Base-by-base conservation (phyloP, 2,888 invertebrate genomes). In the Gastrophysa polygoni region DNA sequence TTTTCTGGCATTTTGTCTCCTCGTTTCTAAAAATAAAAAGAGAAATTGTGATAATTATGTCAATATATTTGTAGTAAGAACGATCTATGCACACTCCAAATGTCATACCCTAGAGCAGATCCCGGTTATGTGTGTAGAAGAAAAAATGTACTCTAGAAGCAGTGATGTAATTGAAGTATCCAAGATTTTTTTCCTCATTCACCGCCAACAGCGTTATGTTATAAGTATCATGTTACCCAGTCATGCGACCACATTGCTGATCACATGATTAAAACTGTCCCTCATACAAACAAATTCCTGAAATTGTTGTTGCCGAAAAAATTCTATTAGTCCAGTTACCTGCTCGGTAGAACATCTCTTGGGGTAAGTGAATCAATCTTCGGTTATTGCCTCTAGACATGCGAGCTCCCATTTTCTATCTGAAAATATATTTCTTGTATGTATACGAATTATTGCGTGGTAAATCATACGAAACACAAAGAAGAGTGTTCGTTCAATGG, bases 341-440 rank as follows among this genome's bases (percentile, higher is more conserved):
- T 66, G 59, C 63, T 61, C 46, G 59, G 61, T 57, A 61, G 57
- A 63, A 65, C 65, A 54, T 63, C 63, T 61, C 58, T 49, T 38
- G 38, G 50, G 62, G 57, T 50, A 60, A 62, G 67, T 52, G 62
- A 64, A 70, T 69, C 68, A 71, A 68, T 71, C 70, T 69, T 62
- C 52, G 32, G 69, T 68, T 68, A 75, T 70, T 71, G 62, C 63
- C 59, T 63, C 59, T 66, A 61, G 61, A 65, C 75, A 74, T 69
- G 75, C 74, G 63, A 75, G 65, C 63, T 59, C 60, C 69, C 69
- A 70, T 71, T 63, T 59, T 66, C 61, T 61, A 56, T 57, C 58
- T 60, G 59, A 59, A 38, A 57, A 63, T 68, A 66, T 67, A 69
- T 70, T 66, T 64, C 65, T 60, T 44, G 59, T 57, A 63, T 56